A percentile compares a stretch with the other conserved stretches of the same genome.
These are phyloP conservation scores for Sycobia sp. DNA, from an alignment of 1,140 invertebrate species.

Conservation along the genomic window DNA sequence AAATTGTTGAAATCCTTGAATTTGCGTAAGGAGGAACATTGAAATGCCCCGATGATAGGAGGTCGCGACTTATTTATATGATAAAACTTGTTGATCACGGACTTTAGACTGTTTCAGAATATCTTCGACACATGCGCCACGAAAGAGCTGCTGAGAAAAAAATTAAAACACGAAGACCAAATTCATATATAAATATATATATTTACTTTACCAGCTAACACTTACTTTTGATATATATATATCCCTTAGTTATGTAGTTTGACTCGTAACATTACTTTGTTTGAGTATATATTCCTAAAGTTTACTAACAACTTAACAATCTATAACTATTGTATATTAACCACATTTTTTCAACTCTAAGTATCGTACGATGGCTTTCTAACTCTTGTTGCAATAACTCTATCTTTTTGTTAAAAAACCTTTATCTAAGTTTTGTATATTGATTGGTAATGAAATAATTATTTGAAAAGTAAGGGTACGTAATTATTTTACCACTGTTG, in stretches of 20 bases:
- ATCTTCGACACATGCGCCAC: background rate
- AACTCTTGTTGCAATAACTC: background rate
- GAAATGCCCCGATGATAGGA: background rate
- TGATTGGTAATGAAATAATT: slow-evolving; percentile 2
- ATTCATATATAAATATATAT: slow-evolving; percentile 13
- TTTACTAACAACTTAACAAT: too few species aligned
- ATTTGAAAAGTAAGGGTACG: slow-evolving; percentile 49
- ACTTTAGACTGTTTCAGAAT: slow-evolving; percentile 34
- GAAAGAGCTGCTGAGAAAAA: slow-evolving; percentile 1
- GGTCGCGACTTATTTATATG: background rate
- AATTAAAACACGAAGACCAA: slow-evolving; percentile 4
- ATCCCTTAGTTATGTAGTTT: slow-evolving; percentile 14
- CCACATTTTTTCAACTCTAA: slow-evolving; percentile 9
- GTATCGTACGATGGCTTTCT: slow-evolving; percentile 3
- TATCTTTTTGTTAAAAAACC: too few species aligned
- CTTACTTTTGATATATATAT: background rate
- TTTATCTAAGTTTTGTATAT: background rate
- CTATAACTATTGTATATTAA: background rate
- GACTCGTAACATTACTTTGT: background rate
- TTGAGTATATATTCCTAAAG: slow-evolving; percentile 4
- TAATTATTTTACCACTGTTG: slow-evolving; percentile 56
- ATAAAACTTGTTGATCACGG: slow-evolving; percentile 22
- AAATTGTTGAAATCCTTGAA: too few species aligned
- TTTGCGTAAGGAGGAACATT: background rate
- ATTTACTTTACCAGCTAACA: slow-evolving; percentile 3